phyloP scores from a whole-genome alignment of 2,113 vertebrate species.

The Echinops telfairi region DNA sequence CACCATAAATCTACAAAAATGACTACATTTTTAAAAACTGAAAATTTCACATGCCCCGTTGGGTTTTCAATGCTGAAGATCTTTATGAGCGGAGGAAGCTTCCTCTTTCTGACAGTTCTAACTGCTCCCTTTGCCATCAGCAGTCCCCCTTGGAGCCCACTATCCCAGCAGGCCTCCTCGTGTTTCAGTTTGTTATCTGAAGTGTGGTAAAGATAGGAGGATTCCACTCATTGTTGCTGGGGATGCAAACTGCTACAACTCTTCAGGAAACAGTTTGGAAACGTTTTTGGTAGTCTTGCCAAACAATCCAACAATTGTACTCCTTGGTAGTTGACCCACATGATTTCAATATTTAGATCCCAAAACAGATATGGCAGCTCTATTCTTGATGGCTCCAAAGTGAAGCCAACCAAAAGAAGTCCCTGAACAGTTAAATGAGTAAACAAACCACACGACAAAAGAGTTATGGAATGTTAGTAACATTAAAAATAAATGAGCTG shows the following conservation, averaged over 20 bases:
- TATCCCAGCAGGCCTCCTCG: no score
- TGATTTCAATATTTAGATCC: not conserved
- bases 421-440: not conserved
- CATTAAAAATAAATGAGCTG: not conserved
- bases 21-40: not conserved
- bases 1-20: not conserved
- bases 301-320: not conserved
- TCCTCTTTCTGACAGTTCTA: no score
- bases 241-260: not conserved
- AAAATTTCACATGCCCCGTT: not conserved
- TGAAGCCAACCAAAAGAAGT: not conserved
- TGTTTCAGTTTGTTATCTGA: no score
- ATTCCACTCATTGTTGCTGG: not conserved
- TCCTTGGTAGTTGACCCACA: not conserved
- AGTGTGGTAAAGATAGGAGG: not conserved
- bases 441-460: not conserved
- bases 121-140: no score
- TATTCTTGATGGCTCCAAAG: not conserved
- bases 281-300: not conserved
- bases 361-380: not conserved
- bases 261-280: not conserved
- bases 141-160: no score
- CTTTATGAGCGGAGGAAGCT: no score
- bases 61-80: no score
- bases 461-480: not conserved